Evolutionary conservation across 2,888 invertebrate species (phyloP), one percentile per base, ranked within the genome.

Genomic region (Lacanobia oleracea): DNA sequence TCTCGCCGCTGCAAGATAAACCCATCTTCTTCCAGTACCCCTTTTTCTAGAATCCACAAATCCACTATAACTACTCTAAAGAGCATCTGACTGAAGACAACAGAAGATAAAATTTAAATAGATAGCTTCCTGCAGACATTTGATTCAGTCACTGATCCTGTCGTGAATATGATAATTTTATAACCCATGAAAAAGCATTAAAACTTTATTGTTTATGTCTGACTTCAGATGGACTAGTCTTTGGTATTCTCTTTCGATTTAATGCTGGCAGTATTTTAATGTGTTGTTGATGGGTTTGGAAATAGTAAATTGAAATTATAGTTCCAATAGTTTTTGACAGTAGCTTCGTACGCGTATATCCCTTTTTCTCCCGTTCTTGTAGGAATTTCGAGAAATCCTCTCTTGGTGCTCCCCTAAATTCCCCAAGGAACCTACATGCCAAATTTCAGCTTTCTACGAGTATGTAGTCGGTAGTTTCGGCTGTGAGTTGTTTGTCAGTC

Each of bases 151-250:
- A 67, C 16, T 66, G 56, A 14, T 50, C 50, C n/a, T 43, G 75
- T 78, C 82, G 82, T 74, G 79, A 82, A 87, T 87, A 89, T 88
- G 80, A 88, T 89, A 87, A 90, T 91, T 89, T 90, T 73, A 90
- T 87, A 66, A 86, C 67, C 84, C 87, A 87, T 88, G 85, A 87
- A 89, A 88, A 82, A 77, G 86, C 85, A 77, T 70, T 88, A 85
- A 89, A 88, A 82, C 66, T 88, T 89, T 89, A 90, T 78, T 82
- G 83, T 76, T 84, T 76, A 72, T 78, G 81, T 85, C 79, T 79
- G 79, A 84, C 79, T 72, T 72, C 66, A 73, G 57, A 71, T 72
- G 43, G 53, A 54, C 64, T 63, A 73, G 60, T 67, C 43, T 56
- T 33, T 33, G 67, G 67, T 72, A 21, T 48, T 66, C 65, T 59